These are phyloP conservation scores for Proctacanthus coquilletti DNA, from an alignment of 1,140 invertebrate species.

Conservation along the genomic window DNA sequence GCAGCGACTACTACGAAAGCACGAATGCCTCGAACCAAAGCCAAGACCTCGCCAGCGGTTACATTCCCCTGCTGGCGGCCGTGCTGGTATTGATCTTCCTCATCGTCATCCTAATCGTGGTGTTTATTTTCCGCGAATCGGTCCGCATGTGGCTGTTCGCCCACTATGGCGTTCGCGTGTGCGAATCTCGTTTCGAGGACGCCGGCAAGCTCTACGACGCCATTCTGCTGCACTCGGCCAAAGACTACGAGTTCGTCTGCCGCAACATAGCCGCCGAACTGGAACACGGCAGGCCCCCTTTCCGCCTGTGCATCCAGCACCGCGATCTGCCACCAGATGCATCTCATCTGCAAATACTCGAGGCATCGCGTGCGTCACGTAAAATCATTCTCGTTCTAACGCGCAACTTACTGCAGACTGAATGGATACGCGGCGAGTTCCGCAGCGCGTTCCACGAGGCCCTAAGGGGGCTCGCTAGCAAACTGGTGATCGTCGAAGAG, in stretches of 20 bases:
- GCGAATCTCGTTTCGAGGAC: conserved; percentile 42
- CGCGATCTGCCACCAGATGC: conserved; percentile 57
- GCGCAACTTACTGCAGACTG: conserved; percentile 69
- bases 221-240: conserved; percentile 82
- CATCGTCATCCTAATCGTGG: conserved; percentile 56
- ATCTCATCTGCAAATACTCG: conserved; percentile 60
- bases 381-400: conserved; percentile 66
- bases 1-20: conserved; percentile 35
- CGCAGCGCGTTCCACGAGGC: conserved; percentile 73
- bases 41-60: conserved; percentile 50
- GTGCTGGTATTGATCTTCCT: conserved; percentile 55
- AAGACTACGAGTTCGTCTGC: conserved; percentile 79
- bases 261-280: conserved; percentile 69
- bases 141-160: conserved; percentile 80
- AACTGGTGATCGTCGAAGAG: conserved; percentile 74
- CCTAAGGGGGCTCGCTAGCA: conserved; percentile 62
- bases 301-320: conserved; percentile 76
- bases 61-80: conserved; percentile 65
- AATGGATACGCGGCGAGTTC: conserved; percentile 73
- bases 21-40: conserved; percentile 53
- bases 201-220: conserved; percentile 81
- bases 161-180: conserved; percentile 70
- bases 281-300: conserved; percentile 52
- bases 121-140: conserved; percentile 70
- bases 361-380: conserved; percentile 71